Evolutionary conservation across 2,888 invertebrate genomes (phyloP).

Genomic region (Scrobipalpa costella): DNA sequence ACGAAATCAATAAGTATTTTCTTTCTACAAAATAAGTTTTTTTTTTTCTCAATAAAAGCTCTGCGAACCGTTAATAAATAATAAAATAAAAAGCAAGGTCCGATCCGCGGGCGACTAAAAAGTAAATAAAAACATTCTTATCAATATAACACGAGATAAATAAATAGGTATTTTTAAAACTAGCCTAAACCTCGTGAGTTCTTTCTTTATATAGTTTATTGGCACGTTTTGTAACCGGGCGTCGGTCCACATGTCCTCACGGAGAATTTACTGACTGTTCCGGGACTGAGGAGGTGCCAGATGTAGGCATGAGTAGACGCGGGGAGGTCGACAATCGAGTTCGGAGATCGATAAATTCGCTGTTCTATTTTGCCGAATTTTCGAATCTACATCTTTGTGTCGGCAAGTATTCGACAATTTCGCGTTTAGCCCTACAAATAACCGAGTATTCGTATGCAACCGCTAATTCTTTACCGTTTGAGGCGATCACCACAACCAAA

Average conservation of each 20-base stretch:
- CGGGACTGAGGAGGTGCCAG: background rate
- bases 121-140: slow-evolving; percentile 48
- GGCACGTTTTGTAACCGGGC: slow-evolving; percentile 37
- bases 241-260: slow-evolving; percentile 21
- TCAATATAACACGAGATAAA: slow-evolving; percentile 53
- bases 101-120: slow-evolving; percentile 32
- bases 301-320: slow-evolving; percentile 7
- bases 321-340: background rate
- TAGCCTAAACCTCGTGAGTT: slow-evolving; percentile 34
- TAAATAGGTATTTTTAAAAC: slow-evolving; percentile 53
- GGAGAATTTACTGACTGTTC: background rate
- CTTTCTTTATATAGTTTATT: slow-evolving; percentile 31
- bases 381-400: background rate
- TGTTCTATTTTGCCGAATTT: background rate
- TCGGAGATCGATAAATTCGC: background rate
- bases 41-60: slow-evolving; percentile 26
- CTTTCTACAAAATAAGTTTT: slow-evolving; percentile 48
- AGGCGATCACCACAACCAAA: slow-evolving; percentile 18
- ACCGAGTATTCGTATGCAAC: slow-evolving; percentile 14
- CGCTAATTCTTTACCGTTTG: slow-evolving; percentile 9
- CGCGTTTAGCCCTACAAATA: slow-evolving; percentile 6
- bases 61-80: slow-evolving; percentile 7
- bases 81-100: slow-evolving; percentile 30
- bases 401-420: slow-evolving; percentile 13
- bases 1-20: slow-evolving; percentile 53